These are phyloP conservation scores for Agrochola macilenta DNA, from an alignment of 2,888 invertebrate genomes.

Conservation along the genomic window DNA sequence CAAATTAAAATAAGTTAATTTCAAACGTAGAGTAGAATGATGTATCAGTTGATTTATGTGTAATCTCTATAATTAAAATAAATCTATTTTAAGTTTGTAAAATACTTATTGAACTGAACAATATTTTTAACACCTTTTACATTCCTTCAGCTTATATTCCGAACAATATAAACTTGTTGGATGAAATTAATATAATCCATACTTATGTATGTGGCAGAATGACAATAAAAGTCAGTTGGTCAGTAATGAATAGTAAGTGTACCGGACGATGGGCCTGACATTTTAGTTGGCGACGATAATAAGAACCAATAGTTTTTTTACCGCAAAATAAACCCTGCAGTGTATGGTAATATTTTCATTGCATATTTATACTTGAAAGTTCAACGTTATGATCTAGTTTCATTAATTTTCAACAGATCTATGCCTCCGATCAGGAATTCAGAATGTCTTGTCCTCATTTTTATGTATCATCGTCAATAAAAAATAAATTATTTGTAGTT, in stretches of 20 bases:
- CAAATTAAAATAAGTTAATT: constrained; percentile 3
- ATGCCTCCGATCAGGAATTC: constrained; percentile 25
- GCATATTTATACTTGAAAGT: constrained; percentile 34
- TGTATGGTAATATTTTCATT: constrained; percentile 55
- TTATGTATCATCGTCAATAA: constrained; percentile 41
- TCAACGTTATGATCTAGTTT: constrained; percentile 48
- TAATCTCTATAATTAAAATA: not conserved
- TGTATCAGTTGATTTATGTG: not conserved
- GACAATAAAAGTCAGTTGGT: constrained; percentile 58
- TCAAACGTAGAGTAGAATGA: not conserved
- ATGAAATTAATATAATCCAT: constrained; percentile 56
- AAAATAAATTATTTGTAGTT: constrained; percentile 50
- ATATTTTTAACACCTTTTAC: constrained; percentile 5
- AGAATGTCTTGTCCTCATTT: constrained; percentile 18
- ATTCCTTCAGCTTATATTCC: constrained; percentile 10
- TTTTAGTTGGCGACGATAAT: constrained; percentile 57
- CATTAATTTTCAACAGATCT: constrained; percentile 28
- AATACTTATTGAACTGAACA: not conserved
- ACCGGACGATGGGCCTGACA: constrained; percentile 51
- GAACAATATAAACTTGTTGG: constrained; percentile 39
- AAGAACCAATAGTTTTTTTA: constrained; percentile 56
- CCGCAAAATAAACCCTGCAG: constrained; percentile 29
- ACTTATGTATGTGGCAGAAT: constrained; percentile 53
- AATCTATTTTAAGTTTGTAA: not conserved
- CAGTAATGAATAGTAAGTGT: constrained; percentile 52